Evolutionary conservation across 53 echinoderm and acorn worm genomes (phyloP).

Genomic region (Temnopleurus reevesii): DNA sequence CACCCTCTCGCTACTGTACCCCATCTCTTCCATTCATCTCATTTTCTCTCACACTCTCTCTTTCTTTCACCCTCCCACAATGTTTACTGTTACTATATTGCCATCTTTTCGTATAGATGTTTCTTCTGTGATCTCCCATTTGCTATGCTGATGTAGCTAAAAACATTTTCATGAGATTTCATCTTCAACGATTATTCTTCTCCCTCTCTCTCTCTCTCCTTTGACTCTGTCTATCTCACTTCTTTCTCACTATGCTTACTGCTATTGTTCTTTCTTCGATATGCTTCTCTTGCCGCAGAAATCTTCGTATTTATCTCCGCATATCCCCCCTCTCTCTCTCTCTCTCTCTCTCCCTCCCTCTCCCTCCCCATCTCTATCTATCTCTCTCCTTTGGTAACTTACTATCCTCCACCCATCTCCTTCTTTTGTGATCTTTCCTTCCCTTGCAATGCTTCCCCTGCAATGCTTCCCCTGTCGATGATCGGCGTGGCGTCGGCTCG

Average conservation of each 20-base stretch:
- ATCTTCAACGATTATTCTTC: neutral
- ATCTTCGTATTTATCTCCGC: neutral
- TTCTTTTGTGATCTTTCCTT: neutral
- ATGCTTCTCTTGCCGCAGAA: neutral
- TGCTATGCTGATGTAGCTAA: no score
- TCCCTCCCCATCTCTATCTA: neutral
- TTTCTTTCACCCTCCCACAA: neutral
- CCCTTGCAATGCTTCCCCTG: neutral
- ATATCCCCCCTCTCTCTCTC: neutral
- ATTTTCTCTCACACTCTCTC: neutral
- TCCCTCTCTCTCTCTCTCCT: neutral
- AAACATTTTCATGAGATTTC: neutral
- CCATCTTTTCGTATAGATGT: no score
- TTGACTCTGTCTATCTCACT: neutral
- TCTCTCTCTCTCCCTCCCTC: neutral
- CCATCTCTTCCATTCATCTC: neutral
- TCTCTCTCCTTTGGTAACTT: neutral
- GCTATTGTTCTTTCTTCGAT: neutral
- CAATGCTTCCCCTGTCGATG: neutral
- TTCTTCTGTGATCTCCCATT: no score
- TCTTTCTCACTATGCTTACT: neutral
- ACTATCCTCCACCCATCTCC: neutral
- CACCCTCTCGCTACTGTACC: no score
- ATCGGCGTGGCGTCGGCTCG: conserved; percentile 44
- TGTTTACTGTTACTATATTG: no score